A percentile compares a stretch with the other conserved stretches of the same genome.
phyloP scores from a whole-genome alignment of 2,113 vertebrate genomes.

The Aegithalos caudatus region DNA sequence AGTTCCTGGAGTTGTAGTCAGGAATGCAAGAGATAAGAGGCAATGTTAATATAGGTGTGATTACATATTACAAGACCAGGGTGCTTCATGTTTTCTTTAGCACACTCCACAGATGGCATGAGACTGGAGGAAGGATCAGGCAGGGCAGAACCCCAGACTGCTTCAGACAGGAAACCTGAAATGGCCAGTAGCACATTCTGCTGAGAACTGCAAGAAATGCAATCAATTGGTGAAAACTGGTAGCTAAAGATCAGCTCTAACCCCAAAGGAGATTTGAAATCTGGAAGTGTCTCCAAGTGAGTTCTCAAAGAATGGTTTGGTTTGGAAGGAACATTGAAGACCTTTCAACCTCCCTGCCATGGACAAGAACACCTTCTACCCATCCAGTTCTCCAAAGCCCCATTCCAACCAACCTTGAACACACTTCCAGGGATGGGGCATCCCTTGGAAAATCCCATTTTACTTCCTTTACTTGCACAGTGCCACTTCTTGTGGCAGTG shows the following conservation, averaged over 20 bases:
- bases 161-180: background rate
- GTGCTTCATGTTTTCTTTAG: background rate
- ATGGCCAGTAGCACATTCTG: background rate
- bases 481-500: fast-evolving
- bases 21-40: background rate
- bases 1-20: background rate
- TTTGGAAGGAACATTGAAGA: background rate
- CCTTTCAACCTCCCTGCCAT: background rate
- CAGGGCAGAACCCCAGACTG: background rate
- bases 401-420: background rate
- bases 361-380: background rate
- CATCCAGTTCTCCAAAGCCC: background rate
- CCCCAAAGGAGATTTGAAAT: background rate
- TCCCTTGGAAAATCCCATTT: background rate
- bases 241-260: background rate
- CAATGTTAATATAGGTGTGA: background rate
- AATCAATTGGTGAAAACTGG: background rate
- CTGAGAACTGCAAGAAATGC: background rate
- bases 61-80: background rate
- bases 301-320: background rate
- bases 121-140: background rate
- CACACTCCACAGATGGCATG: background rate
- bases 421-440: background rate
- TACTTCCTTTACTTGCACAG: background rate
- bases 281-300: background rate